Conservation (phyloP, 2,797 vertebrate species). For the Hyperoplus lanceolatus region DNA sequence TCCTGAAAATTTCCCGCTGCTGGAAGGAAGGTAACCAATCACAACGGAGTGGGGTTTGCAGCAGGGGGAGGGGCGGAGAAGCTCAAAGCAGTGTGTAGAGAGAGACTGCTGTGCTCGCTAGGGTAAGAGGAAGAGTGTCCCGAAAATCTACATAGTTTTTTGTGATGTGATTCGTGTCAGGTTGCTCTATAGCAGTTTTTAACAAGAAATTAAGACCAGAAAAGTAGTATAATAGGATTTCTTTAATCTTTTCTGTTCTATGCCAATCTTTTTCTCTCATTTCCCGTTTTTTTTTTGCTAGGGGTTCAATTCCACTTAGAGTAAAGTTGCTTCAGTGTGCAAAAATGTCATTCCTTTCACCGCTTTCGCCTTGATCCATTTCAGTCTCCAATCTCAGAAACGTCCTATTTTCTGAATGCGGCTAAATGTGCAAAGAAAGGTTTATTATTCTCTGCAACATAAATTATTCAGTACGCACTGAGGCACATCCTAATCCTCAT, state of each 20-base stretch:
- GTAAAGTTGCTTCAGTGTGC: not conserved
- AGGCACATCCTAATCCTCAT: slow-evolving; percentile 21
- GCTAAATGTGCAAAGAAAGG: slow-evolving; percentile 19
- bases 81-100: no score
- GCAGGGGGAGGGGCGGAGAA: no score
- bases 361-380: not conserved
- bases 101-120: no score
- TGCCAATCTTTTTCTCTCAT: slow-evolving; percentile 7
- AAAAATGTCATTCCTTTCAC: slow-evolving; percentile 30
- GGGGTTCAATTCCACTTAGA: slow-evolving; percentile 28
- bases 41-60: no score
- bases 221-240: no score
- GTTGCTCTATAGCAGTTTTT: no score
- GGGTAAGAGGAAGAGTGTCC: no score
- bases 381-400: slow-evolving; percentile 7
- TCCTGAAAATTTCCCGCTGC: no score
- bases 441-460: slow-evolving; percentile 48
- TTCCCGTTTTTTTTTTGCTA: slow-evolving; percentile 13
- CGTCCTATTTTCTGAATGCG: not conserved
- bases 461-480: slow-evolving; percentile 64
- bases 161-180: no score
- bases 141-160: no score
- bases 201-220: no score
- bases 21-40: no score
- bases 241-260: slow-evolving; percentile 29